Evolutionary conservation across 1,140 invertebrate genomes (phyloP), one percentile per base, ranked within the genome.

Genomic region (Leptinotarsa lineolata): DNA sequence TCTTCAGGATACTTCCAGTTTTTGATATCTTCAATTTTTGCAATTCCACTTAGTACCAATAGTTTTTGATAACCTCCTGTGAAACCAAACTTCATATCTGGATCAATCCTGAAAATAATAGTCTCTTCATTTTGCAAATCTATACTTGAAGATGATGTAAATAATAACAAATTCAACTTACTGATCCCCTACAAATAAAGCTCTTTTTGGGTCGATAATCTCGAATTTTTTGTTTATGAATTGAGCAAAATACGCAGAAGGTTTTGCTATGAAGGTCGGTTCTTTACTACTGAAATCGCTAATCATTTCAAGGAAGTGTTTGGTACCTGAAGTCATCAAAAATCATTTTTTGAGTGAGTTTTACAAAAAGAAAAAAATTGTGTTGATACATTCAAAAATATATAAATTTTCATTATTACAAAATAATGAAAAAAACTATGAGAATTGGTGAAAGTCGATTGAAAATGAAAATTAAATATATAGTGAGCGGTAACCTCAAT

Each of bases 71-170:
- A 83, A 3, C 81, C 81, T 68, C 63, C 72, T 59, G 72, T 68
- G 12, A 70, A 64, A 4, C 78, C 83, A 74, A 83, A 82, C 13
- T 67, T 44, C 75, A 84, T 83, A 74, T 84, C 83, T 18, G 74
- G 71, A 13, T 54, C 16, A 45, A 81, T 70, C 61, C 83, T 84
- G 68, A 18, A 80, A 81, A 48, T 48, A 16, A 48, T 12, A 20
- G 66, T 68, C 5, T 30, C 5, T 65, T 65, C 4, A 24, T 65
- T 65, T 65, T n/a, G 63, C 2, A 22, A 30, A 45, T 48, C 12
- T 18, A 48, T 48, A 48, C 12, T 48, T 48, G 46, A 12, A 13
- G 22, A 12, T n/a, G 30, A n/a, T 21, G 21, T 18, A 12, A 63
- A 70, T 79, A 16, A 70, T 68, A 15, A 20, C 65, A 59, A 18